phyloP scores from a whole-genome alignment of 37 sponge, comb jelly and placozoan genomes.

The Chondrosia reniformis region DNA sequence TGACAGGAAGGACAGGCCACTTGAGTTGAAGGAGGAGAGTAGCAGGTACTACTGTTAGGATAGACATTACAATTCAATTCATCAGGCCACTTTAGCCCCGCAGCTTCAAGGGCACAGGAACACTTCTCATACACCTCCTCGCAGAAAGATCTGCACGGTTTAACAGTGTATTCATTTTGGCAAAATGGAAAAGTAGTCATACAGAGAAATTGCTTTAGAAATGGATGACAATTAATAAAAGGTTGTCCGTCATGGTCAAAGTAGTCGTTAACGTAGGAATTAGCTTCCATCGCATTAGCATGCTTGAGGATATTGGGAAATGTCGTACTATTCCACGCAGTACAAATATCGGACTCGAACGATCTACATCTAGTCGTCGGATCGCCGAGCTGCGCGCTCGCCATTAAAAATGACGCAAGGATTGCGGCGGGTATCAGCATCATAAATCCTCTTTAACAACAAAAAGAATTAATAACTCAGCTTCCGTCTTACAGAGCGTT shows the following conservation, averaged over 20 bases:
- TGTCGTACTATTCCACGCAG: background rate
- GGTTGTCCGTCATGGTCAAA: background rate
- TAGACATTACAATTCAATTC: background rate
- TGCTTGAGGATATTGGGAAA: background rate
- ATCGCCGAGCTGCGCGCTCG: too few relatives aligned
- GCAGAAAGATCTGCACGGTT: conserved; percentile 1
- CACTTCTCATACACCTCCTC: background rate
- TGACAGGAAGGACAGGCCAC: background rate
- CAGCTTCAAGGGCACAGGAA: background rate
- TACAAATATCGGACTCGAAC: background rate
- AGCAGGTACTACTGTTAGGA: background rate
- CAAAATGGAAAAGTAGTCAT: background rate
- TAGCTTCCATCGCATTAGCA: background rate
- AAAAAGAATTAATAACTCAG: too few relatives aligned
- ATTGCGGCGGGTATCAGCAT: too few relatives aligned
- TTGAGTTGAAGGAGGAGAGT: background rate
- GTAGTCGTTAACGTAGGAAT: background rate
- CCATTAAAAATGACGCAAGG: too few relatives aligned
- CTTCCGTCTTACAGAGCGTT: too few relatives aligned
- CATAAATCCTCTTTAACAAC: too few relatives aligned
- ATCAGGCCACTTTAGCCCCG: background rate
- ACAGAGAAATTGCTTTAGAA: background rate
- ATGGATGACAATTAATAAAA: background rate
- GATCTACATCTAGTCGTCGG: too few relatives aligned
- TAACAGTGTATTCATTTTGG: background rate